Percentiles rank a stretch among this genome's conserved stretches.
These are phyloP conservation scores for Chionis minor DNA, from an alignment of 2,113 vertebrate genomes.

Conservation along the genomic window DNA sequence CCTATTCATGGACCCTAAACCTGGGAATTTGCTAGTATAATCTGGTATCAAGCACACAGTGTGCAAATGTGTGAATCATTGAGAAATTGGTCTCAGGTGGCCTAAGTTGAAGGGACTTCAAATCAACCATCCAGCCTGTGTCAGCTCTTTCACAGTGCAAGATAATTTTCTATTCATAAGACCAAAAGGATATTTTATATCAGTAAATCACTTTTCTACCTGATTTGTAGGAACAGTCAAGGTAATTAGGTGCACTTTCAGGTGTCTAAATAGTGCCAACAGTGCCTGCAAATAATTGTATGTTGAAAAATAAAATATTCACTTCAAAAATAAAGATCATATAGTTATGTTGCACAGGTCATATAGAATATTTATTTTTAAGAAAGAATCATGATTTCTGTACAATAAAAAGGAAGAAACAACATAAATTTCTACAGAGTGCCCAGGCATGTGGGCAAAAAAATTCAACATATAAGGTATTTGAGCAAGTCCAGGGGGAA, in stretches of 20 bases:
- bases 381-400: not conserved
- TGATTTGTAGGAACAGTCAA: not conserved
- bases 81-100: not conserved
- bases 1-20: not conserved
- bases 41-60: not conserved
- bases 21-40: not conserved
- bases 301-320: not conserved
- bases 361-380: not conserved
- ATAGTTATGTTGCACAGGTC: not conserved
- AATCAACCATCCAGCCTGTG: not conserved
- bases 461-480: not conserved
- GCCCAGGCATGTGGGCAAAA: not conserved
- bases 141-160: not conserved
- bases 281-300: not conserved
- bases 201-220: not conserved
- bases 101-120: not conserved
- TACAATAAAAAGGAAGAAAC: not conserved
- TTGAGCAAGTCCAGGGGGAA: slow-evolving; percentile 19
- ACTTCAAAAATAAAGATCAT: not conserved
- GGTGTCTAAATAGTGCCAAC: not conserved
- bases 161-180: not conserved
- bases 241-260: not conserved
- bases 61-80: not conserved
- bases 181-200: not conserved
- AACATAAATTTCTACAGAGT: not conserved